These are phyloP conservation scores for Brachystomella parvula DNA, from an alignment of 1,140 invertebrate species.

Conservation along the genomic window DNA sequence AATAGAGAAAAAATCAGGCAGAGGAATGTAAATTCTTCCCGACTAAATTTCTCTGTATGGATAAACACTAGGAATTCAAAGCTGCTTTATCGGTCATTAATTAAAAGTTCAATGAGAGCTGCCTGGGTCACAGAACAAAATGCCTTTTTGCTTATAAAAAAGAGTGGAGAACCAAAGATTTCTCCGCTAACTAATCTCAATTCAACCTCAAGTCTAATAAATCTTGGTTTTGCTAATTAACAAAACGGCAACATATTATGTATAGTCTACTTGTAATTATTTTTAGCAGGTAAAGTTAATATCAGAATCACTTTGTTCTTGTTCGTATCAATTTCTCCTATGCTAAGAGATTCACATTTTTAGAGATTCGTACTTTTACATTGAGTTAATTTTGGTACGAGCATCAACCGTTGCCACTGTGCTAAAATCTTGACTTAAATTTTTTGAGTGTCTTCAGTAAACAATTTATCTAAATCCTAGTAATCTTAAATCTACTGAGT, in stretches of 20 bases:
- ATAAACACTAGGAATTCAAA: neutral
- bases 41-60: neutral
- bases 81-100: neutral
- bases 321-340: neutral
- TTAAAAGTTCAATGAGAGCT: neutral
- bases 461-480: neutral
- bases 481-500: neutral
- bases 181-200: neutral
- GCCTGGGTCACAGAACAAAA: neutral
- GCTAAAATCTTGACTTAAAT: neutral
- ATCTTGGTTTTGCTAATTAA: too few relatives aligned
- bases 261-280: too few relatives aligned
- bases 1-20: too few relatives aligned
- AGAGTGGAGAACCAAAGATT: neutral
- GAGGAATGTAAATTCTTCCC: too few relatives aligned
- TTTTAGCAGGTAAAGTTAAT: conserved; percentile 1
- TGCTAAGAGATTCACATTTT: too few relatives aligned
- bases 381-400: neutral
- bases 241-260: too few relatives aligned
- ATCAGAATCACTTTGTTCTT: conserved; percentile 13
- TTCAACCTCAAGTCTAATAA: too few relatives aligned
- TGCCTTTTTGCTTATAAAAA: neutral
- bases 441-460: neutral
- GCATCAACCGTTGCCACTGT: neutral
- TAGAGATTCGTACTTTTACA: neutral